These are phyloP conservation scores for Australoheros scitulus DNA, from an alignment of 2,113 vertebrate species.

Conservation along the genomic window DNA sequence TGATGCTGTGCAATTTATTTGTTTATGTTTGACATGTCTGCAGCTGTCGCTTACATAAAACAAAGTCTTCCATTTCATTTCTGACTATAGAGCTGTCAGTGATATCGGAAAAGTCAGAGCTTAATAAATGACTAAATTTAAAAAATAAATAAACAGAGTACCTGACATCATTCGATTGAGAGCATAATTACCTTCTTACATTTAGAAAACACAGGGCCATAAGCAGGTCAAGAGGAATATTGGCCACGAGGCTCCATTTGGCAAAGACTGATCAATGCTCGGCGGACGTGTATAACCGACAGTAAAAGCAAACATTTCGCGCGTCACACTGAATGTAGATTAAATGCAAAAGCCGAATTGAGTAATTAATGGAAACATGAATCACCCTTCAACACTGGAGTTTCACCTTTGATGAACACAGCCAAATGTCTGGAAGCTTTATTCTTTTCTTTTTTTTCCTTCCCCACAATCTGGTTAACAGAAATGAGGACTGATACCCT, in stretches of 20 bases:
- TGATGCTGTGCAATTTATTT: slow-evolving; percentile 58
- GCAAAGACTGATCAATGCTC: background rate
- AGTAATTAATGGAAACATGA: slow-evolving; percentile 29
- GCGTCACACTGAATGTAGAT: slow-evolving; percentile 14
- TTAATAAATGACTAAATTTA: background rate
- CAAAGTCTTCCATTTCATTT: slow-evolving; percentile 19
- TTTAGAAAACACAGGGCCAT: slow-evolving; percentile 17
- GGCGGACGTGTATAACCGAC: background rate
- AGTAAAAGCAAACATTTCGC: background rate
- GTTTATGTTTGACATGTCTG: slow-evolving; percentile 52
- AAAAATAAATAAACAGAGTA: background rate
- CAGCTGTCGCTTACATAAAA: slow-evolving; percentile 20
- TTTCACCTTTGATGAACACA: slow-evolving; percentile 37
- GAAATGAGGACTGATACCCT: background rate
- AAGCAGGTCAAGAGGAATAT: slow-evolving; percentile 34
- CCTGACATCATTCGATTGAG: background rate
- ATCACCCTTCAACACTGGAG: slow-evolving; percentile 33
- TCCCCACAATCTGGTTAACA: slow-evolving; percentile 4
- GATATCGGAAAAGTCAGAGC: slow-evolving; percentile 15
- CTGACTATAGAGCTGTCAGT: background rate
- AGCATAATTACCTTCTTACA: background rate
- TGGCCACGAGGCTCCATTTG: background rate
- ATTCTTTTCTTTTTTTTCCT: background rate
- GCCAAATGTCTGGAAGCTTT: slow-evolving; percentile 9
- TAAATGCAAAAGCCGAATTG: slow-evolving; percentile 1